Evolutionary conservation across 2,113 vertebrate genomes (phyloP).

Genomic region (Gallinago media): DNA sequence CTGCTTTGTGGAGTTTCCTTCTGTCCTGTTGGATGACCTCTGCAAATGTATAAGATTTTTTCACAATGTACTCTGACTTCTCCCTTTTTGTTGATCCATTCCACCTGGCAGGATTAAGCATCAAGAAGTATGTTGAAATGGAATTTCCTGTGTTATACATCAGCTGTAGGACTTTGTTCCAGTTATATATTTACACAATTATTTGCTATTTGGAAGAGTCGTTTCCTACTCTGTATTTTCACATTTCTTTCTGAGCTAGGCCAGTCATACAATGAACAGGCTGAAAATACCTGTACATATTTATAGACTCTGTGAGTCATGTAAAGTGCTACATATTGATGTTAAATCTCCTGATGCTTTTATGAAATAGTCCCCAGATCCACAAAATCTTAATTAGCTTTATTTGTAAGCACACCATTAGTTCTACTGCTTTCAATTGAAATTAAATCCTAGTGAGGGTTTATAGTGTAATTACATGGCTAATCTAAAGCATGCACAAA

Average conservation of each 20-base stretch:
- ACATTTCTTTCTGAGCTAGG: not conserved
- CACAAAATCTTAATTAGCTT: not conserved
- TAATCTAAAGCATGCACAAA: slow-evolving; percentile 1
- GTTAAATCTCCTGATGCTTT: not conserved
- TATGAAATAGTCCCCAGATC: not conserved
- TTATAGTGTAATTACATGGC: not conserved
- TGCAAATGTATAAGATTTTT: slow-evolving; percentile 17
- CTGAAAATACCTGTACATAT: not conserved
- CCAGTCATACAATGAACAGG: not conserved
- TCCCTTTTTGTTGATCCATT: slow-evolving; percentile 52
- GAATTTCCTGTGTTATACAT: slow-evolving; percentile 62
- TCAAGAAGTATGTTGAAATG: slow-evolving; percentile 49
- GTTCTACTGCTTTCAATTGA: not conserved
- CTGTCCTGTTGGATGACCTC: slow-evolving; percentile 10
- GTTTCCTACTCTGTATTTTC: not conserved
- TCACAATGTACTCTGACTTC: not conserved
- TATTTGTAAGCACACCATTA: slow-evolving; percentile 21
- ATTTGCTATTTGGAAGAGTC: slow-evolving; percentile 17
- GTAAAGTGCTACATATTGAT: not conserved
- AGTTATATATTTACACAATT: slow-evolving; percentile 15
- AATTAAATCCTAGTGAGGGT: not conserved
- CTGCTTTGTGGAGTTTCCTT: not conserved
- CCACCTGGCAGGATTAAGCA: slow-evolving; percentile 57
- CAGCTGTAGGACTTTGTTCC: slow-evolving; percentile 11
- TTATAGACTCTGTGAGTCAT: not conserved